A percentile compares a stretch with the other conserved stretches of the same genome.
Evolutionary conservation across 2,113 vertebrate genomes (phyloP).

Genomic region (Corydoras sp.): DNA sequence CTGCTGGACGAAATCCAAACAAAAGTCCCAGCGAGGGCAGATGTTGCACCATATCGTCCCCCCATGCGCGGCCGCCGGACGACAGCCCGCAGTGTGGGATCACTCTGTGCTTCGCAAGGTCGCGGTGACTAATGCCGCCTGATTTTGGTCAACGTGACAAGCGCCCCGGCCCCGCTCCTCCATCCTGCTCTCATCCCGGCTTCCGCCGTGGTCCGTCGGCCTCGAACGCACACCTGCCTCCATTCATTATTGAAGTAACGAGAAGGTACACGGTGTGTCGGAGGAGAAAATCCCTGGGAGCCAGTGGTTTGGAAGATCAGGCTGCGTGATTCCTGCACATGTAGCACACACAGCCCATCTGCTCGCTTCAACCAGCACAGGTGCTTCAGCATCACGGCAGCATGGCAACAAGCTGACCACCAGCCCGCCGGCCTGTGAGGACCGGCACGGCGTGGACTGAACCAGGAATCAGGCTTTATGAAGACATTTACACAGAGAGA

Average conservation of each 20-base stretch:
- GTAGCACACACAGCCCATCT: background rate
- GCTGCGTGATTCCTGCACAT: background rate
- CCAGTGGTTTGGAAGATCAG: background rate
- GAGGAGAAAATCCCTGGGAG: background rate
- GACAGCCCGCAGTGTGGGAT: constrained; percentile 50
- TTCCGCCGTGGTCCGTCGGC: too few species aligned
- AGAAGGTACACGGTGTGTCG: background rate
- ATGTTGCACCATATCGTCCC: constrained; percentile 55
- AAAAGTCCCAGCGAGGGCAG: constrained; percentile 77
- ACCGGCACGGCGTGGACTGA: background rate
- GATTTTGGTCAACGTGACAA: constrained; percentile 6
- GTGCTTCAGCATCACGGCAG: background rate
- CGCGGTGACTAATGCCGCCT: constrained; percentile 14
- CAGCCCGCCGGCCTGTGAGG: background rate
- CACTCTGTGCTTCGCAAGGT: constrained; percentile 44
- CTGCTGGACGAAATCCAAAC: constrained; percentile 65
- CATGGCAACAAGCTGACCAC: constrained; percentile 25
- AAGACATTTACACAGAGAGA: background rate
- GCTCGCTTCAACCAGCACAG: background rate
- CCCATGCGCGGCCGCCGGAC: constrained; percentile 35
- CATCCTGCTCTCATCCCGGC: too few species aligned
- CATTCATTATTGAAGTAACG: background rate
- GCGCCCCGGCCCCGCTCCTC: too few species aligned
- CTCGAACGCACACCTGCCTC: background rate
- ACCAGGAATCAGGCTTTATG: too few species aligned